These are phyloP conservation scores for Drosophila paulistorum DNA, from an alignment of 1,140 invertebrate genomes.

Conservation along the genomic window DNA sequence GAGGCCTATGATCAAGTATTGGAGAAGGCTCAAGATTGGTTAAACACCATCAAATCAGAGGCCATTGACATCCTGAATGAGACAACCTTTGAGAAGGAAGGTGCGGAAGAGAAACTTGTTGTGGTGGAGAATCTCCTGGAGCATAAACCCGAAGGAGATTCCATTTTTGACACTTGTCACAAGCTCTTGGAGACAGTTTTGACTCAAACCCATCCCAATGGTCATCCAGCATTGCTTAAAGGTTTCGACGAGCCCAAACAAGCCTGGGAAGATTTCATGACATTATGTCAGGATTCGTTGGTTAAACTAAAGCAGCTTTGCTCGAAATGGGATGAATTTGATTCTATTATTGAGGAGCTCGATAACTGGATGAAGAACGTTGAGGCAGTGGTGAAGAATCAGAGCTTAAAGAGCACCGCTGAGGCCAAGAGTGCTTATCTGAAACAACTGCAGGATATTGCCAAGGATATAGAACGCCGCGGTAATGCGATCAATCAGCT, in stretches of 20 bases:
- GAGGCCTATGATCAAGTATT: slow-evolving; percentile 91
- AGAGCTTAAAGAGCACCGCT: slow-evolving; percentile 93
- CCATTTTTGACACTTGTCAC: slow-evolving; percentile 88
- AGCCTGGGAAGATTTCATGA: slow-evolving; percentile 90
- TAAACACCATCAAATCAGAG: slow-evolving; percentile 86
- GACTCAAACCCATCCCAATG: slow-evolving; percentile 90
- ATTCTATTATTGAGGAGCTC: slow-evolving; percentile 89
- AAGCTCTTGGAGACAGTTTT: slow-evolving; percentile 89
- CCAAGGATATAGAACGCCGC: slow-evolving; percentile 89
- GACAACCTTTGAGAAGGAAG: slow-evolving; percentile 88
- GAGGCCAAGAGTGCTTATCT: slow-evolving; percentile 92
- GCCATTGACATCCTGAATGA: slow-evolving; percentile 91
- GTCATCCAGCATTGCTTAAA: slow-evolving; percentile 89
- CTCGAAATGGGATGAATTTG: slow-evolving; percentile 91
- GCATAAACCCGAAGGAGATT: slow-evolving; percentile 89
- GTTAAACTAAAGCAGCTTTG: slow-evolving; percentile 88
- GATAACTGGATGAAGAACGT: slow-evolving; percentile 93
- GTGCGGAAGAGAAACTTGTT: slow-evolving; percentile 88
- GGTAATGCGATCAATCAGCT: slow-evolving; percentile 88
- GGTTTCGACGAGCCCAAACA: slow-evolving; percentile 90
- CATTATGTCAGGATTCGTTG: slow-evolving; percentile 87
- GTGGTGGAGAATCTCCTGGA: slow-evolving; percentile 90
- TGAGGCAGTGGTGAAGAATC: slow-evolving; percentile 93
- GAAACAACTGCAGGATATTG: slow-evolving; percentile 89
- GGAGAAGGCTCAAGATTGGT: slow-evolving; percentile 88